Evolutionary conservation across 2,797 vertebrate species (phyloP).

Genomic region (Mareca strepera): DNA sequence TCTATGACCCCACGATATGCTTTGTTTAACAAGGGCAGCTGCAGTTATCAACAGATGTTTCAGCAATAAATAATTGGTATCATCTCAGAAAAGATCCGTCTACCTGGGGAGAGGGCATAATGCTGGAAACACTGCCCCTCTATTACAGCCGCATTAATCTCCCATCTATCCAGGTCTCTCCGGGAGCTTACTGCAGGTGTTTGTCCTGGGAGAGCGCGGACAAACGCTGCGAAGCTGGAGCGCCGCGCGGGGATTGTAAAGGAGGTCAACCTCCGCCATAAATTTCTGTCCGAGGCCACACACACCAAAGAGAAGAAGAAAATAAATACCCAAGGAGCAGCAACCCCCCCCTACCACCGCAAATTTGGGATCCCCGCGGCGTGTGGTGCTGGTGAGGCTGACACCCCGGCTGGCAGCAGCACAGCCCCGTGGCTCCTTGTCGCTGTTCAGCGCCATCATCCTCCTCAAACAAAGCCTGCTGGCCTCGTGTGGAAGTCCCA

Average conservation of each 20-base stretch:
- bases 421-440: not conserved
- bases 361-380: not conserved
- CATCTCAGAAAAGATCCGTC: slow-evolving; percentile 79
- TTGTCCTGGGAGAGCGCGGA: slow-evolving; percentile 73
- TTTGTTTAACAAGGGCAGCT: slow-evolving; percentile 84
- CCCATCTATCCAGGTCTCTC: slow-evolving; percentile 81
- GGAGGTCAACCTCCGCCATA: slow-evolving; percentile 78
- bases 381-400: not conserved
- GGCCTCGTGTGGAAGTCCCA: not conserved
- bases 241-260: slow-evolving; percentile 68
- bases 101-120: slow-evolving; percentile 84
- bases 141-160: slow-evolving; percentile 83
- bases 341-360: not conserved
- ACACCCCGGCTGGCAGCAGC: no score
- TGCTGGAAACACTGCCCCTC: slow-evolving; percentile 72
- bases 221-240: slow-evolving; percentile 70
- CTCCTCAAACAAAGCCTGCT: not conserved
- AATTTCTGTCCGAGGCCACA: slow-evolving; percentile 83
- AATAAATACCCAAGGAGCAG: not conserved
- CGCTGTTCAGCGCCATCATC: rapidly evolving
- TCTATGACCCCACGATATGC: slow-evolving; percentile 76
- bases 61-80: slow-evolving; percentile 86
- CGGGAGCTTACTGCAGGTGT: slow-evolving; percentile 80
- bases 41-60: slow-evolving; percentile 88
- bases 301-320: slow-evolving; percentile 68